Conservation (phyloP, 2,113 vertebrate genomes). For the Chaetodon trifascialis region DNA sequence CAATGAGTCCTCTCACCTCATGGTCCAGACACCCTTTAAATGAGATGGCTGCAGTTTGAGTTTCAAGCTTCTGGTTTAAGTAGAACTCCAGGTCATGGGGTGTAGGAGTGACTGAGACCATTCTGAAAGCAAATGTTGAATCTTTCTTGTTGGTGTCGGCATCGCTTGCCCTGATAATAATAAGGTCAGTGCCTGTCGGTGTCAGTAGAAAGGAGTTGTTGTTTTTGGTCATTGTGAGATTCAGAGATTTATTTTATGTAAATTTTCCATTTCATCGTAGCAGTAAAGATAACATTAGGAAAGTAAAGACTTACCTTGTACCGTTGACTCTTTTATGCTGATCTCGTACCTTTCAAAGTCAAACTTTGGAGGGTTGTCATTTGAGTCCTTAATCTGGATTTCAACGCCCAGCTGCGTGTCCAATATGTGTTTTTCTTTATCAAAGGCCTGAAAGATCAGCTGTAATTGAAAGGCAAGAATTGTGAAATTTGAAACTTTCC, state of each 20-base stretch:
- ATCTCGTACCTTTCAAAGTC: background rate
- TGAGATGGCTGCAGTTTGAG: slow-evolving; percentile 51
- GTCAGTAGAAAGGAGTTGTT: background rate
- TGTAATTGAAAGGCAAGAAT: slow-evolving; percentile 24
- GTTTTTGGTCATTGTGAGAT: background rate
- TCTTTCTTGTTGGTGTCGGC: slow-evolving; percentile 18
- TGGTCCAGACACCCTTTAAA: slow-evolving; percentile 83
- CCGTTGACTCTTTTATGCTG: slow-evolving; percentile 43
- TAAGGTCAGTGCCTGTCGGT: slow-evolving; percentile 46
- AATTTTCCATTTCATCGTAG: rapidly evolving
- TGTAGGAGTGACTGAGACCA: slow-evolving; percentile 69
- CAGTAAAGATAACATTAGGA: background rate
- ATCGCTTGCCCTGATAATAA: slow-evolving; percentile 54
- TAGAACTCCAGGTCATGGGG: slow-evolving; percentile 72
- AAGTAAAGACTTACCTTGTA: slow-evolving; percentile 58
- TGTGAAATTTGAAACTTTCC: background rate
- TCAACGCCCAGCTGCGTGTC: slow-evolving; percentile 62
- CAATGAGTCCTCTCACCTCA: slow-evolving; percentile 67
- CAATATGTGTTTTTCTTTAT: rapidly evolving
- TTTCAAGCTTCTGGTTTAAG: rapidly evolving
- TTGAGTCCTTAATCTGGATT: slow-evolving; percentile 63
- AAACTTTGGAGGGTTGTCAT: slow-evolving; percentile 74
- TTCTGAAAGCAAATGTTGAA: slow-evolving; percentile 53
- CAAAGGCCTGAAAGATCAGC: slow-evolving; percentile 55
- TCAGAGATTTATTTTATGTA: background rate